phyloP scores from a whole-genome alignment of 1,140 invertebrate species.

The Pachyrhynchus sulphureomaculatus region DNA sequence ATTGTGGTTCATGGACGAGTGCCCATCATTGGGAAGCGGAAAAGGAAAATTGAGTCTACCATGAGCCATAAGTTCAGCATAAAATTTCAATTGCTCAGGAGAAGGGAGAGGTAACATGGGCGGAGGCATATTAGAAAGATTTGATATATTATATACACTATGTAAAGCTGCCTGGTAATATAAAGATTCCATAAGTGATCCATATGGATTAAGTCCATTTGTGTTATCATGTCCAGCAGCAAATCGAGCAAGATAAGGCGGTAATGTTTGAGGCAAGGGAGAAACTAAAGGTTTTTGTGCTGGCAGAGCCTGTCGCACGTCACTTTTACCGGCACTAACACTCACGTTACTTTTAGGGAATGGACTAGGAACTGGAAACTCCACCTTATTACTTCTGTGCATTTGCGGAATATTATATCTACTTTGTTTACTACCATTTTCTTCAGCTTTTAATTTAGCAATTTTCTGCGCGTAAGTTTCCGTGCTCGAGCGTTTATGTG shows the following conservation, averaged over 20 bases:
- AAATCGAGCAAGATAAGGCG: conserved; percentile 33
- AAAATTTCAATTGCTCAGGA: conserved; percentile 52
- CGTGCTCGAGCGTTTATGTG: conserved; percentile 32
- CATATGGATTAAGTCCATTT: conserved; percentile 35
- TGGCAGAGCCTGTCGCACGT: not conserved
- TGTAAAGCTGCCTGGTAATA: conserved; percentile 46
- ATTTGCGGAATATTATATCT: conserved; percentile 29
- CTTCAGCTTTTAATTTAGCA: conserved; percentile 15
- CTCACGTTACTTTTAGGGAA: conserved; percentile 6
- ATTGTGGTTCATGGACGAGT: conserved; percentile 21
- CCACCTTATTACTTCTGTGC: conserved; percentile 18
- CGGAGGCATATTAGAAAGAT: conserved; percentile 20
- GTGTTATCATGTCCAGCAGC: conserved; percentile 15
- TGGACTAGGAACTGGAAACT: conserved; percentile 14
- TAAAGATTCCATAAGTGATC: conserved; percentile 48
- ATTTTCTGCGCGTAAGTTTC: conserved; percentile 21
- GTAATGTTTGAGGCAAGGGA: conserved; percentile 10
- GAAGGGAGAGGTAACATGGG: conserved; percentile 42
- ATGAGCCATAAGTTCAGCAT: conserved; percentile 50
- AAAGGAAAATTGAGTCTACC: conserved; percentile 37
- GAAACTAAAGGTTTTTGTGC: conserved; percentile 16
- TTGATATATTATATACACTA: conserved; percentile 41
- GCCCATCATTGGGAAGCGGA: conserved; percentile 30
- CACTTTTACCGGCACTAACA: conserved; percentile 4
- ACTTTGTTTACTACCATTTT: conserved; percentile 11